Conservation (phyloP, 2,888 invertebrate genomes). For the Xylota sylvarum region DNA sequence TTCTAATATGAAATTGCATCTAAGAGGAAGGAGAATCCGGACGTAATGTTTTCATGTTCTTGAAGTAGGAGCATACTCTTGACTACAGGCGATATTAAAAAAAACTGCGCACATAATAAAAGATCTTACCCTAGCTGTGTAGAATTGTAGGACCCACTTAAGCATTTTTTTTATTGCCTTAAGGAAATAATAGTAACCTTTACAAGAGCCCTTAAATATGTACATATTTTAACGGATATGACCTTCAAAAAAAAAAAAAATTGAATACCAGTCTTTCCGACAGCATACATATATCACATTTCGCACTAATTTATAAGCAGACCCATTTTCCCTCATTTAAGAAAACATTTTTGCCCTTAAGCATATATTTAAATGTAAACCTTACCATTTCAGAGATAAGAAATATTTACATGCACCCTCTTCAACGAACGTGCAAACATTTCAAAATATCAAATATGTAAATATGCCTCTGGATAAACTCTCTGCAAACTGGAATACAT, state of each 20-base stretch:
- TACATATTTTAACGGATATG: no score
- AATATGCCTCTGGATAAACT: background rate
- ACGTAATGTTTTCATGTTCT: no score
- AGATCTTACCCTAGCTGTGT: no score
- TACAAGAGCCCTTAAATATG: no score
- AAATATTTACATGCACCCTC: background rate
- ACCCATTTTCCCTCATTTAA: background rate
- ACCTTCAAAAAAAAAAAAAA: background rate
- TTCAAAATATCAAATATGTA: conserved; percentile 8
- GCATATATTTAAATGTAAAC: background rate
- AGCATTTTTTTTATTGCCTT: no score
- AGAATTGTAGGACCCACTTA: no score
- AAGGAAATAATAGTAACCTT: no score
- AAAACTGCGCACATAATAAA: no score
- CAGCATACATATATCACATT: background rate
- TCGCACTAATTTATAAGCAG: background rate
- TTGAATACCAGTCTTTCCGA: background rate
- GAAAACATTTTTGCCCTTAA: background rate
- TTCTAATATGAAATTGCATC: no score
- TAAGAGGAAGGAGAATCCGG: no score
- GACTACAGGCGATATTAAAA: no score
- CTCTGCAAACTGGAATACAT: conserved; percentile 10
- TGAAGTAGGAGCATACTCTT: no score
- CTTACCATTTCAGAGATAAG: conserved; percentile 1
- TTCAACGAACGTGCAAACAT: background rate